A percentile compares a stretch with the other conserved stretches of the same genome.
phyloP scores from a whole-genome alignment of 2,888 invertebrate genomes.

The Drosophila fulvimacula region DNA sequence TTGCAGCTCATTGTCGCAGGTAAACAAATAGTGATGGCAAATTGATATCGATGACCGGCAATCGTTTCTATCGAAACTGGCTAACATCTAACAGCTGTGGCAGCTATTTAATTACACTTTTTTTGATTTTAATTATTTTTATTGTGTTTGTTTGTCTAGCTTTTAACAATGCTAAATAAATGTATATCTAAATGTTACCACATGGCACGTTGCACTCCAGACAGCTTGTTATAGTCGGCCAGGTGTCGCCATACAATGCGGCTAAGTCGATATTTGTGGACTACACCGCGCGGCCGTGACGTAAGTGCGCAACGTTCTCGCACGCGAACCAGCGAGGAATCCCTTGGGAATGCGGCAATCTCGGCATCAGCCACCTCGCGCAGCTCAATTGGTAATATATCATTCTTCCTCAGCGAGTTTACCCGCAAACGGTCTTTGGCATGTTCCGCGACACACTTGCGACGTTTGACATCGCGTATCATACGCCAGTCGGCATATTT shows the following conservation, averaged over 20 bases:
- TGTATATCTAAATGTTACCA: slow-evolving; percentile 86
- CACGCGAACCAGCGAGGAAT: slow-evolving; percentile 88
- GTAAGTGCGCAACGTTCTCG: slow-evolving; percentile 94
- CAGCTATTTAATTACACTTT: slow-evolving; percentile 8
- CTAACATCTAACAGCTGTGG: slow-evolving; percentile 40
- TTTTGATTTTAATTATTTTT: slow-evolving; percentile 4
- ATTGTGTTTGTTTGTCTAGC: slow-evolving; percentile 7
- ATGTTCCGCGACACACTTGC: slow-evolving; percentile 90
- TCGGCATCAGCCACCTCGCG: slow-evolving; percentile 92
- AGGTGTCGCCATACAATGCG: slow-evolving; percentile 95
- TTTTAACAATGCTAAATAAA: slow-evolving; percentile 43
- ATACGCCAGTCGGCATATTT: slow-evolving; percentile 94
- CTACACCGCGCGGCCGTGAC: slow-evolving; percentile 92
- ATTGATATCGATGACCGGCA: slow-evolving; percentile 20
- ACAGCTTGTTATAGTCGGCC: slow-evolving; percentile 96
- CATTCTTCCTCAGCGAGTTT: slow-evolving; percentile 93
- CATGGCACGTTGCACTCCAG: slow-evolving; percentile 96
- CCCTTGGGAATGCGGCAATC: slow-evolving; percentile 91
- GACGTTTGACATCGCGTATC: slow-evolving; percentile 93
- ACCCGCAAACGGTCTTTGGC: slow-evolving; percentile 92
- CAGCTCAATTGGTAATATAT: slow-evolving; percentile 92
- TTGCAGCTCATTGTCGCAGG: slow-evolving; percentile 32
- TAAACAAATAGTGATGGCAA: slow-evolving; percentile 28
- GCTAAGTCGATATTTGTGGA: slow-evolving; percentile 93
- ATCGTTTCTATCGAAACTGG: background rate